Evolutionary conservation across 2,888 invertebrate genomes (phyloP).

Genomic region (Dorcus parallelipipedus): DNA sequence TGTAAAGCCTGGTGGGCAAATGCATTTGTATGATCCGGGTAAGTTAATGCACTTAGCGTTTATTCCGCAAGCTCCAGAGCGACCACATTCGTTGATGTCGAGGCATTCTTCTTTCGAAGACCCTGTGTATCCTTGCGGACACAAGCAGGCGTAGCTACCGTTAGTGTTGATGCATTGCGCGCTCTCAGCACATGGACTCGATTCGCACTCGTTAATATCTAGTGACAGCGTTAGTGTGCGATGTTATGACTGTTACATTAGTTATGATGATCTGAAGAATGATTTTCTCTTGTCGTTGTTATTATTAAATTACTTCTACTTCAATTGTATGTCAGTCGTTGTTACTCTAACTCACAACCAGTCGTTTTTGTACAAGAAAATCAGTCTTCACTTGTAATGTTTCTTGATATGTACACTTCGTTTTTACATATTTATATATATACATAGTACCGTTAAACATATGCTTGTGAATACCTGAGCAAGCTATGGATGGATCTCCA

Average conservation of each 20-base stretch:
- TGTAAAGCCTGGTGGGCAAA: conserved; percentile 71
- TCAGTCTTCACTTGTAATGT: conserved; percentile 47
- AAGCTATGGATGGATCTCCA: conserved; percentile 75
- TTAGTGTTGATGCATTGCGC: conserved; percentile 72
- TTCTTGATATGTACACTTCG: conserved; percentile 20
- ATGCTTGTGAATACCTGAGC: conserved; percentile 60
- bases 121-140: conserved; percentile 67
- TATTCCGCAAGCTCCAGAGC: conserved; percentile 64
- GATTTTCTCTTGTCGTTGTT: conserved; percentile 29
- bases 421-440: conserved; percentile 15
- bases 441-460: conserved; percentile 15
- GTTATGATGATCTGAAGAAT: conserved; percentile 25
- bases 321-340: conserved; percentile 3
- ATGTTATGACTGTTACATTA: conserved; percentile 11
- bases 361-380: conserved; percentile 44
- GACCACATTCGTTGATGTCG: conserved; percentile 73
- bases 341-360: neutral
- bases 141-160: conserved; percentile 73
- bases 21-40: conserved; percentile 75
- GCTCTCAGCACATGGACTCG: conserved; percentile 65
- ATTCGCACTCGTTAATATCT: conserved; percentile 74
- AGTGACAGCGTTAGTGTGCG: conserved; percentile 33
- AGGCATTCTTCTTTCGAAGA: conserved; percentile 58
- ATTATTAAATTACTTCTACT: conserved; percentile 6
- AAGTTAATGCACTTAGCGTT: conserved; percentile 79